A percentile compares a stretch with the other conserved stretches of the same genome.
phyloP scores from a whole-genome alignment of 2,113 vertebrate genomes.

The Ochotona curzoniae region DNA sequence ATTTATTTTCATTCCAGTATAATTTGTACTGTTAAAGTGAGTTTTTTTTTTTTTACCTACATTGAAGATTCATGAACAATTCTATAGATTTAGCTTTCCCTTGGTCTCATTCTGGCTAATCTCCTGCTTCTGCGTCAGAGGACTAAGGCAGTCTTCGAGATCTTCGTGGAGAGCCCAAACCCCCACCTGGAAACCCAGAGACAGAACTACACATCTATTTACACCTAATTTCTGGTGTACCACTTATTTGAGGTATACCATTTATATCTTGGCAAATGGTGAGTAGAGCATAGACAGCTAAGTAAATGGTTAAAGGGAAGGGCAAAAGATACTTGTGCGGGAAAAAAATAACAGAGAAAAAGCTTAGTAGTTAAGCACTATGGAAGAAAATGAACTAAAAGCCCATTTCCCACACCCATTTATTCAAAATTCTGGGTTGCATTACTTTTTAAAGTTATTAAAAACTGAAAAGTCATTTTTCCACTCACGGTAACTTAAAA shows the following conservation, averaged over 20 bases:
- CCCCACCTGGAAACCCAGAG: background rate
- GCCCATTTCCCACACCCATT: background rate
- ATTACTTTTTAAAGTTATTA: background rate
- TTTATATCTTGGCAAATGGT: background rate
- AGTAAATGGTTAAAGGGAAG: background rate
- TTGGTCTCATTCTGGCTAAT: background rate
- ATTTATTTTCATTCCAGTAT: too few species aligned
- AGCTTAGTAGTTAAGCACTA: background rate
- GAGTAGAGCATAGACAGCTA: background rate
- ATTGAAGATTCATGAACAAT: background rate
- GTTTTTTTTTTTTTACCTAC: background rate
- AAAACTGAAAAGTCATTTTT: background rate
- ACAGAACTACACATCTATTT: background rate
- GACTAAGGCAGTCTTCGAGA: background rate
- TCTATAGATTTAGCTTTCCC: background rate
- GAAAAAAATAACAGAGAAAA: background rate
- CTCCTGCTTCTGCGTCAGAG: background rate
- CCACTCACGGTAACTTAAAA: constrained; percentile 16
- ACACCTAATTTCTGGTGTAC: background rate
- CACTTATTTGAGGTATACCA: background rate
- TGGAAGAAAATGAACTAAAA: background rate
- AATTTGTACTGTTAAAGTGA: background rate
- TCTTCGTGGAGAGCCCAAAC: background rate
- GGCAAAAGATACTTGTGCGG: too few species aligned
- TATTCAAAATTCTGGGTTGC: background rate